These are phyloP conservation scores for Bambusicola thoracicus DNA, from an alignment of 2,113 vertebrate genomes.

Conservation along the genomic window DNA sequence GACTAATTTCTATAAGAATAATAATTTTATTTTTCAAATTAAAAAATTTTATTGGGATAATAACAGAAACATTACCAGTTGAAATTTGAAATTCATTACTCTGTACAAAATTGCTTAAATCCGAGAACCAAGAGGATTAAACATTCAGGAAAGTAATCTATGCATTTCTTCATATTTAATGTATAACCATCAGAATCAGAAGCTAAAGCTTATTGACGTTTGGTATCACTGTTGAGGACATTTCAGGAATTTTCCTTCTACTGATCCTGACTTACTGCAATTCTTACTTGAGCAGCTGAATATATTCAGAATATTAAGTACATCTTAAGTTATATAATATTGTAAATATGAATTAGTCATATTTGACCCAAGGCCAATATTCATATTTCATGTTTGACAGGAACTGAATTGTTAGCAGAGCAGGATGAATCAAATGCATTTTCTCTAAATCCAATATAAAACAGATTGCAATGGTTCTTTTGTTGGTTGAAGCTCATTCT, in stretches of 20 bases:
- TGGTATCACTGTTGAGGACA: not conserved
- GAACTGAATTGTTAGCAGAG: not conserved
- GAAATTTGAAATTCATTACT: not conserved
- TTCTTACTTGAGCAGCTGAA: not conserved
- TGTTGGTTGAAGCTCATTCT: not conserved
- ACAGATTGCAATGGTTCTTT: not conserved
- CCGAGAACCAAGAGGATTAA: not conserved
- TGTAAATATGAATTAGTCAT: slow-evolving; percentile 16
- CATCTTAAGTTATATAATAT: not conserved
- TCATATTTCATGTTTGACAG: slow-evolving; percentile 16
- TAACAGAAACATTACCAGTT: not conserved
- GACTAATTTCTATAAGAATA: not conserved
- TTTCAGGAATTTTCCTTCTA: not conserved
- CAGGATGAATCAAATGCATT: not conserved
- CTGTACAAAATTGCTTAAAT: not conserved
- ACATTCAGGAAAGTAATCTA: not conserved
- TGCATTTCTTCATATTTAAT: not conserved
- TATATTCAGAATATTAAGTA: slow-evolving; percentile 32
- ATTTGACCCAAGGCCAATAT: not conserved
- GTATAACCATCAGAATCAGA: not conserved
- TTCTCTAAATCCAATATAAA: not conserved
- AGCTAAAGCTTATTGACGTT: not conserved
- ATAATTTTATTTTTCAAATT: not conserved
- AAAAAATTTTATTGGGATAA: not conserved
- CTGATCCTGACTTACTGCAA: not conserved